These are phyloP conservation scores for Macrosoma leucophasiata DNA, from an alignment of 2,888 invertebrate species.

Conservation along the genomic window DNA sequence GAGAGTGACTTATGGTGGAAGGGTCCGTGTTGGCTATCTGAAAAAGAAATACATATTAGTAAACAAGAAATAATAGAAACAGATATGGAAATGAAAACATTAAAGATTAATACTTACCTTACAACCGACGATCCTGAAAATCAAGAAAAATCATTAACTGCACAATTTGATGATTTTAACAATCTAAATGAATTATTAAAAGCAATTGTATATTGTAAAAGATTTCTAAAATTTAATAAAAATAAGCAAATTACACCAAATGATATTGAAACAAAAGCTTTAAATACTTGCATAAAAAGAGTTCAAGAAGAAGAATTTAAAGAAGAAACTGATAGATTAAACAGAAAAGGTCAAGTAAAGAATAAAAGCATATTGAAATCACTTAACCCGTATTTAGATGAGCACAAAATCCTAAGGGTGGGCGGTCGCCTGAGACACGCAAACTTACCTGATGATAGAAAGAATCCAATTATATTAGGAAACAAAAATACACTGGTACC, in stretches of 20 bases:
- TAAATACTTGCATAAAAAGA: slow-evolving; percentile 1
- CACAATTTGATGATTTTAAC: too few relatives aligned
- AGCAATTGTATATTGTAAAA: too few relatives aligned
- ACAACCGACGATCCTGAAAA: too few relatives aligned
- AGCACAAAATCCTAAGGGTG: slow-evolving; percentile 10
- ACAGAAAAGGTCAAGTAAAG: slow-evolving; percentile 2
- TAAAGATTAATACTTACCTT: background rate
- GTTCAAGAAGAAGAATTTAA: slow-evolving; percentile 14
- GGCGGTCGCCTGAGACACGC: slow-evolving; percentile 16
- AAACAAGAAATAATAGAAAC: background rate
- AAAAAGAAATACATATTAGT: background rate
- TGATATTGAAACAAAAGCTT: too few relatives aligned
- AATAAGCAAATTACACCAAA: too few relatives aligned
- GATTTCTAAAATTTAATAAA: too few relatives aligned
- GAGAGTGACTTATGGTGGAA: slow-evolving; percentile 6
- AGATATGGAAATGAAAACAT: background rate
- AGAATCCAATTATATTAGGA: slow-evolving; percentile 13
- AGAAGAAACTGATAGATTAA: slow-evolving; percentile 11
- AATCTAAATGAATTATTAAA: too few relatives aligned
- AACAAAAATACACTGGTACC: slow-evolving; percentile 2
- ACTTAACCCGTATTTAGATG: slow-evolving; percentile 13
- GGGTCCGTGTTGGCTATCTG: slow-evolving; percentile 6
- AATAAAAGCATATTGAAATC: slow-evolving; percentile 6
- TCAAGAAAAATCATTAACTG: background rate
- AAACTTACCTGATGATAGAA: slow-evolving; percentile 5